These are phyloP conservation scores for Pelvicachromis taeniatus DNA, from an alignment of 2,113 vertebrate species.

Conservation along the genomic window DNA sequence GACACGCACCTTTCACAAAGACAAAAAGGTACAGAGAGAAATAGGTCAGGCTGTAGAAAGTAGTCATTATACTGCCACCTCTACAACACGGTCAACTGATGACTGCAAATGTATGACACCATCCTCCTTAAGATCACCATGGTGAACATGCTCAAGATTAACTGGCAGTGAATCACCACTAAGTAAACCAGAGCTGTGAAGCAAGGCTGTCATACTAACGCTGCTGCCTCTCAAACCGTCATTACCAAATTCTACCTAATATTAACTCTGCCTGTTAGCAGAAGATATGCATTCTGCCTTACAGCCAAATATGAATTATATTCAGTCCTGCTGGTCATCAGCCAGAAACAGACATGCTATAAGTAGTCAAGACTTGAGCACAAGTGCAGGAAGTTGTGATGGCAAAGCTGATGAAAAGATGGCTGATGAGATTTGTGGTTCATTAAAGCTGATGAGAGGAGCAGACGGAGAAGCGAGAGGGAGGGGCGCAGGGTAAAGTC, in stretches of 20 bases:
- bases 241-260: background rate
- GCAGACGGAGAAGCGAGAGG: slow-evolving; percentile 20
- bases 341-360: background rate
- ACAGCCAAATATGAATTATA: slow-evolving; percentile 6
- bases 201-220: background rate
- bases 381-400: slow-evolving; percentile 28
- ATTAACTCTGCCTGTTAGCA: background rate
- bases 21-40: background rate
- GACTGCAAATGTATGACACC: background rate
- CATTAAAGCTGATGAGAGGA: slow-evolving; percentile 60
- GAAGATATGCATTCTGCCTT: background rate
- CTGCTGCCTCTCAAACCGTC: background rate
- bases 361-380: background rate
- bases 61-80: background rate
- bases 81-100: background rate
- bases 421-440: slow-evolving; percentile 65
- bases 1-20: background rate
- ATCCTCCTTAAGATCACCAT: slow-evolving; percentile 3
- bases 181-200: slow-evolving; percentile 11
- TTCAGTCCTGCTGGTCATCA: background rate
- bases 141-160: slow-evolving; percentile 24
- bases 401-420: slow-evolving; percentile 54
- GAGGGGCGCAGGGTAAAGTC: slow-evolving; percentile 31
- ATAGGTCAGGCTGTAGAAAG: background rate
- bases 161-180: slow-evolving; percentile 10